Evolutionary conservation across 2,113 vertebrate genomes (phyloP), one percentile per base, ranked within the genome.

Genomic region (Okapia johnstoni): DNA sequence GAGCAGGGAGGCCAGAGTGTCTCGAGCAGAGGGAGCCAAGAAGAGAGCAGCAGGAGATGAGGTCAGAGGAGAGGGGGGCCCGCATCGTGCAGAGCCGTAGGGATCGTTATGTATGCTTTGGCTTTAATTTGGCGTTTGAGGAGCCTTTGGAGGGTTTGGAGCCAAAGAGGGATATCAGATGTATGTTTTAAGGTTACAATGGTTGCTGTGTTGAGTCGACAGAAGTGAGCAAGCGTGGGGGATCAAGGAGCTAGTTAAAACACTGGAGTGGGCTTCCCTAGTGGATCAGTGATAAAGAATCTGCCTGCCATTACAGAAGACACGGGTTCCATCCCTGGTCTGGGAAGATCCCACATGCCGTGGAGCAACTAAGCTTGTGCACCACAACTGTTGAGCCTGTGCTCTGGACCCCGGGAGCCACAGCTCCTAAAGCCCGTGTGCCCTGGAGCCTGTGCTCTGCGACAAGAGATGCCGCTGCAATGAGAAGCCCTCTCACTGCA

Each of bases 341-440:
- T 36, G 17, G 66, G 66, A 40, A 70, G 66, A 70, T 70, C 4
- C n/a, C 66, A 21, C 66, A 11, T 23, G 66, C n/a, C 1, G 2
- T 36, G n/a, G 63, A 70, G n/a, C 9, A 70, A 23, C 66, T 11
- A 21, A 23, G 66, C n/a, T n/a, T 12, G n/a, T 1, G 66, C 19
- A 36, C 66, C n/a, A 3, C n/a, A 36, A 6, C n/a, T 11, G 1
- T 21, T 12, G 19, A 12, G 19, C n/a, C n/a, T 70, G n/a, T 70
- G 66, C n/a, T 40, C 66, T 70, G 9, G n/a, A 70, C n/a, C 66
- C 19, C 10, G 1, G n/a, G 66, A 40, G n/a, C 19, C 10, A 1
- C 66, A 70, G 2, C n/a, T 40, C n/a, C 19, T 36, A 10, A 21
- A 12, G 66, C n/a, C n/a, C 2, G 0, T 40, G n/a, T n/a, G 3